phyloP scores from a whole-genome alignment of 2,797 vertebrate species.

The Anguilla megastoma region DNA sequence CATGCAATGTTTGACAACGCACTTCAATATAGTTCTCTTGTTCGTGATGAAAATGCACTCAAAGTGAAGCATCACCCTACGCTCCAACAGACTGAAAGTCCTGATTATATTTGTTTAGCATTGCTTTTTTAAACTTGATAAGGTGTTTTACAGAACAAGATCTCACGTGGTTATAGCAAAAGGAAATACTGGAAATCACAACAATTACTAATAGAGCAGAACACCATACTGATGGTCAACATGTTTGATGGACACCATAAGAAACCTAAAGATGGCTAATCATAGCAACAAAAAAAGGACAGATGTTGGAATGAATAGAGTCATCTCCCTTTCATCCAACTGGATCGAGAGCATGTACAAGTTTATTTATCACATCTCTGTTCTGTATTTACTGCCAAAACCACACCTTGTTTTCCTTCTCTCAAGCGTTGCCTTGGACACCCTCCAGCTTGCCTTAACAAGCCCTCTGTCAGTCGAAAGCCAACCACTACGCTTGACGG shows the following conservation, averaged over 20 bases:
- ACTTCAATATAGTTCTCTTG: background rate
- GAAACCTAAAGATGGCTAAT: background rate
- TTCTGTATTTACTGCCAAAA: slow-evolving; percentile 20
- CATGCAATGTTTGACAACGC: background rate
- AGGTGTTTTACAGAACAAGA: background rate
- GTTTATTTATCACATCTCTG: slow-evolving; percentile 16
- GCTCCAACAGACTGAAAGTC: background rate
- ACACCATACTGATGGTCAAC: background rate
- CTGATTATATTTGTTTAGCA: background rate
- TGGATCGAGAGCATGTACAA: background rate
- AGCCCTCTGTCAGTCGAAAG: slow-evolving; percentile 35
- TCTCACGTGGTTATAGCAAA: background rate
- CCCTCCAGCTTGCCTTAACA: slow-evolving; percentile 46
- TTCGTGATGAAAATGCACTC: background rate
- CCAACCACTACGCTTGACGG: slow-evolving; percentile 43
- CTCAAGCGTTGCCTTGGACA: slow-evolving; percentile 6
- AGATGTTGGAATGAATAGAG: background rate
- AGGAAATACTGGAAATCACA: background rate
- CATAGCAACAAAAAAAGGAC: background rate
- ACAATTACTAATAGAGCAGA: background rate
- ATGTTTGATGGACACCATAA: background rate
- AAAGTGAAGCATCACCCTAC: background rate
- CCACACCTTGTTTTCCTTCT: background rate
- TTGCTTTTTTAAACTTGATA: background rate
- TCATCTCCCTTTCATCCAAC: background rate